These are phyloP conservation scores for Pristionchus arcanus DNA, from an alignment of 2,888 invertebrate genomes.

Conservation along the genomic window DNA sequence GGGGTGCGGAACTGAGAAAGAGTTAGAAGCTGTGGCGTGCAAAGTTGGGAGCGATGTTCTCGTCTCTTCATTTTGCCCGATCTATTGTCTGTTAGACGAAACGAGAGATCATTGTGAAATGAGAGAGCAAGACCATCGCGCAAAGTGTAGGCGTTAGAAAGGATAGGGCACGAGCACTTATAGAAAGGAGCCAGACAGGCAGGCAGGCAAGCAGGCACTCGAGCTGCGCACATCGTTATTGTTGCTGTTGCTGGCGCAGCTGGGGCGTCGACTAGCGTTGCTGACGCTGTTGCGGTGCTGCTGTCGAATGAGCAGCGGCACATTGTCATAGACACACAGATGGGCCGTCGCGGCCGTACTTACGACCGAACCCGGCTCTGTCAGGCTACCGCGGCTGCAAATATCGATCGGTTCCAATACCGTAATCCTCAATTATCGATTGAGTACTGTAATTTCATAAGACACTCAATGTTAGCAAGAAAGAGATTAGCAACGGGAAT, in stretches of 20 bases:
- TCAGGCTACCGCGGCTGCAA: slow-evolving; percentile 51
- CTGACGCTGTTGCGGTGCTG: slow-evolving; percentile 22
- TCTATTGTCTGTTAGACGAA: too few relatives aligned
- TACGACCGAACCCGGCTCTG: slow-evolving; percentile 39
- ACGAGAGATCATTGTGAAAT: too few relatives aligned
- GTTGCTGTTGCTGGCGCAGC: slow-evolving; percentile 19
- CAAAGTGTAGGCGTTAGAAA: background rate
- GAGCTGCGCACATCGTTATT: slow-evolving; percentile 30
- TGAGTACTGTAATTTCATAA: background rate
- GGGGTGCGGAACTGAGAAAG: slow-evolving; percentile 37
- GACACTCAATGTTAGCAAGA: background rate
- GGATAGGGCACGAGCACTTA: background rate
- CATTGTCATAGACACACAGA: background rate
- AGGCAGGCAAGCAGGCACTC: background rate
- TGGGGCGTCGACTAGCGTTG: background rate
- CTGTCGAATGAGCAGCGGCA: background rate
- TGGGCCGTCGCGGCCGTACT: slow-evolving; percentile 10
- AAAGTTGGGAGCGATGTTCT: background rate
- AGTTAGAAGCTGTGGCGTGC: background rate
- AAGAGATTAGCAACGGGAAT: slow-evolving; percentile 8
- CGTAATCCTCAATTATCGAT: background rate
- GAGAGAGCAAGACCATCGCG: too few relatives aligned
- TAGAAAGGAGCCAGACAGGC: background rate
- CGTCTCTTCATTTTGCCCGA: too few relatives aligned
- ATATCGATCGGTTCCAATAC: slow-evolving; percentile 41